Evolutionary conservation across 2,888 invertebrate species (phyloP).

Genomic region (Keiferia lycopersicella): DNA sequence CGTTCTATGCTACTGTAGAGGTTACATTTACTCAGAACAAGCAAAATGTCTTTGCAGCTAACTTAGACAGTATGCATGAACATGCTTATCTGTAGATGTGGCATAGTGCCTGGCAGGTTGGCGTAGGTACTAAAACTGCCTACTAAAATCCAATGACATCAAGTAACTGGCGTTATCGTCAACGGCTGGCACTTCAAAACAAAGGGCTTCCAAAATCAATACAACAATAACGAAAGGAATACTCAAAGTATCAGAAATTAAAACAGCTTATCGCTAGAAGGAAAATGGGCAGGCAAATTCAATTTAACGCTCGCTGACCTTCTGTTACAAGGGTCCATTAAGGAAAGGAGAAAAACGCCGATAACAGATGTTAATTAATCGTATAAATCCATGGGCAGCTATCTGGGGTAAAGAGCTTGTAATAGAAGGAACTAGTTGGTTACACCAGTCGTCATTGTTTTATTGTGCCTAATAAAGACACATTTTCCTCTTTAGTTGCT

Average conservation of each 20-base stretch:
- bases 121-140: too few relatives aligned
- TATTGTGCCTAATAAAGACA: conserved; percentile 15
- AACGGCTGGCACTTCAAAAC: not conserved
- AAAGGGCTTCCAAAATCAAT: conserved; percentile 10
- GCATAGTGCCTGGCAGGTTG: not conserved
- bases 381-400: conserved; percentile 61
- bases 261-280: conserved; percentile 40
- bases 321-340: conserved; percentile 61
- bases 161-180: not conserved
- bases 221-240: conserved; percentile 14
- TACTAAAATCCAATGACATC: too few relatives aligned
- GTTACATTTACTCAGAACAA: too few relatives aligned
- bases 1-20: too few relatives aligned
- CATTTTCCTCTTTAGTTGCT: not conserved
- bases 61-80: too few relatives aligned
- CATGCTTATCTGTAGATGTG: too few relatives aligned
- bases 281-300: conserved; percentile 55
- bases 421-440: conserved; percentile 48
- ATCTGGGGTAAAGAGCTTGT: conserved; percentile 40
- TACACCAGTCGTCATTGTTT: conserved; percentile 24
- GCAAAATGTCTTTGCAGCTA: too few relatives aligned
- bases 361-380: conserved; percentile 76
- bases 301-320: conserved; percentile 64
- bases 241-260: conserved; percentile 33
- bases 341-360: conserved; percentile 68